A percentile compares a stretch with the other conserved stretches of the same genome.
phyloP scores from a whole-genome alignment of 92 coral and sea anemone species.

The Epizoanthus ramosus region DNA sequence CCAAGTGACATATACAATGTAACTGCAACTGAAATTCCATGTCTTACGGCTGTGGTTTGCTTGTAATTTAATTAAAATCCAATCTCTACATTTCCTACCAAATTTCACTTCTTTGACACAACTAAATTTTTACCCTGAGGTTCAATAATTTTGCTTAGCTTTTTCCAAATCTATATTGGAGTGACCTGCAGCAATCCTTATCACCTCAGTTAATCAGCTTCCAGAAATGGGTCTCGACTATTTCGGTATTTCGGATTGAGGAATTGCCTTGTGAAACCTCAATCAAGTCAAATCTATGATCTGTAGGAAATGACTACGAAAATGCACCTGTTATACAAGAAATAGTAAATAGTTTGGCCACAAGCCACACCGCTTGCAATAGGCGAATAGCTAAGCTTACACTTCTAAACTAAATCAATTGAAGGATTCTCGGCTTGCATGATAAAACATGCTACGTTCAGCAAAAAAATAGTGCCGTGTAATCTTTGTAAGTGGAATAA shows the following conservation, averaged over 20 bases:
- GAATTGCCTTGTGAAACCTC: neutral
- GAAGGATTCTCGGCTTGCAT: neutral
- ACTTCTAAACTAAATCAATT: neutral
- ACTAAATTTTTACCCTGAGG: neutral
- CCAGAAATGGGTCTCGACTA: neutral
- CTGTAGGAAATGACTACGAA: constrained; percentile 7
- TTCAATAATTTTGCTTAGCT: neutral
- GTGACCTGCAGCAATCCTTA: no score
- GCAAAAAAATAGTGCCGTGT: neutral
- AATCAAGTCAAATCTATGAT: neutral
- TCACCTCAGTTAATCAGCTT: neutral
- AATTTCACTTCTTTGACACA: neutral
- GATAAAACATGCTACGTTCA: neutral
- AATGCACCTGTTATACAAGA: constrained; percentile 32
- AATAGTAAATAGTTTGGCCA: constrained; percentile 26
- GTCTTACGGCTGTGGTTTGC: no score
- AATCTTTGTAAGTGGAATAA: no score
- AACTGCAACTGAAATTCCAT: no score
- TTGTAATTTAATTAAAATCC: neutral
- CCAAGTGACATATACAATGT: no score
- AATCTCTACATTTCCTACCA: constrained; percentile 24
- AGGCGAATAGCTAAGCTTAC: neutral
- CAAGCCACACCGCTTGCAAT: constrained; percentile 36
- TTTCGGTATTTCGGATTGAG: neutral
- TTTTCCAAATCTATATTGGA: neutral